A percentile compares a stretch with the other conserved stretches of the same genome.
Conservation (phyloP, 2,113 vertebrate genomes). For the Anguilla rostrata region DNA sequence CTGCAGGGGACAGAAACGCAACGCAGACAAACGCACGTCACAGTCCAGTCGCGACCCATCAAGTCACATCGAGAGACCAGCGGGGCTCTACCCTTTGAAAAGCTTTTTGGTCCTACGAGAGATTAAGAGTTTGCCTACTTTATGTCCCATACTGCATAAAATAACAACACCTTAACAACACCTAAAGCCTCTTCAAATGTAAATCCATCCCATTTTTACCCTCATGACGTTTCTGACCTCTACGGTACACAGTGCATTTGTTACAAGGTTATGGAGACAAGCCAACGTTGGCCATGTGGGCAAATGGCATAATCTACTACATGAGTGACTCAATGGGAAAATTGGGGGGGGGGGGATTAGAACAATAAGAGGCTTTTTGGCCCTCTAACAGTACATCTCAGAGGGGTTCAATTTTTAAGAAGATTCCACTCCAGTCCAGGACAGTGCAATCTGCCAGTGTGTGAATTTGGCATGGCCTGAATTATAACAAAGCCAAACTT, state of each 20-base stretch:
- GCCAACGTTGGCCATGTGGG: not conserved
- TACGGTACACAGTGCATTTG: too few relatives aligned
- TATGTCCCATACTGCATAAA: too few relatives aligned
- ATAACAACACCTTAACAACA: too few relatives aligned
- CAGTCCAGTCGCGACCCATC: not conserved
- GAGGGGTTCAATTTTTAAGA: not conserved
- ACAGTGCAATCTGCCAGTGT: not conserved
- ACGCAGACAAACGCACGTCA: not conserved
- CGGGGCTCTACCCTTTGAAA: not conserved
- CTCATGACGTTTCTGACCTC: too few relatives aligned
- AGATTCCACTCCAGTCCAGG: too few relatives aligned
- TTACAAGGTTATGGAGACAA: not conserved
- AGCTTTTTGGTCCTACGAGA: not conserved
- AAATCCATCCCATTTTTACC: too few relatives aligned
- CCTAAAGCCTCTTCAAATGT: too few relatives aligned
- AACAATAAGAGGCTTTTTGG: not conserved
- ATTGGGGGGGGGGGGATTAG: too few relatives aligned
- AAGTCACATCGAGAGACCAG: not conserved
- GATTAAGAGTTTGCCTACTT: too few relatives aligned
- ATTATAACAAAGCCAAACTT: not conserved
- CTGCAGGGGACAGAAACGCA: constrained; percentile 57
- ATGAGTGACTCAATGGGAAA: too few relatives aligned
- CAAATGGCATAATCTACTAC: too few relatives aligned
- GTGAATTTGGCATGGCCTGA: too few relatives aligned
- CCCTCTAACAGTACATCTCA: not conserved